Conservation (phyloP, 2,888 invertebrate genomes). For the Steinernema carpocapsae region DNA sequence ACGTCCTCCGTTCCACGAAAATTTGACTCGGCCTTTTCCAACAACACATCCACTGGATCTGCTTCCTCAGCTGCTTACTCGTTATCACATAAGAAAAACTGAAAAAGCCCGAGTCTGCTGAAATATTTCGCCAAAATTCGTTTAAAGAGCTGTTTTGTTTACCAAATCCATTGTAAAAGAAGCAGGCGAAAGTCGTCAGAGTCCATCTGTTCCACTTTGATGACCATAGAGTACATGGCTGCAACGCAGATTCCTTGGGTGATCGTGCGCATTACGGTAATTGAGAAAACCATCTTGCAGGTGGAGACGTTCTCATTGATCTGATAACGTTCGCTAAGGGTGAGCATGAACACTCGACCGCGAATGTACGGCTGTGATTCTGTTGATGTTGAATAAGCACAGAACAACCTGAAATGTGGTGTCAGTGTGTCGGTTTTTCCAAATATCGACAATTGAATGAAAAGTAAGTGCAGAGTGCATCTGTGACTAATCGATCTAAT, state of each 20-base stretch:
- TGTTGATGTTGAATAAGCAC: slow-evolving; percentile 25
- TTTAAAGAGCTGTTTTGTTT: neutral
- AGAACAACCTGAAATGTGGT: neutral
- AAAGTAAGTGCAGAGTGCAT: no score
- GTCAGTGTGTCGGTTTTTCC: neutral
- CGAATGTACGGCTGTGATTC: slow-evolving; percentile 9
- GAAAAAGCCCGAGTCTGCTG: neutral
- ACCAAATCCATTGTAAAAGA: slow-evolving; percentile 21
- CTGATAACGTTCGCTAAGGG: slow-evolving; percentile 17
- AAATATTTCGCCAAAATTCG: no score
- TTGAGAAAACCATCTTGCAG: slow-evolving; percentile 3
- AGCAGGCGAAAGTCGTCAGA: neutral
- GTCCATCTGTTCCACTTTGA: neutral
- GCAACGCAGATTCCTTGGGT: slow-evolving; percentile 6
- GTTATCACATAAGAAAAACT: neutral
- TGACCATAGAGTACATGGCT: slow-evolving; percentile 20
- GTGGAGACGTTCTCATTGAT: slow-evolving; percentile 25
- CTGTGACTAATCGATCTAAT: no score
- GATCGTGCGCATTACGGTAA: slow-evolving; percentile 18
- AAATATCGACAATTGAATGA: no score
- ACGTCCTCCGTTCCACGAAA: neutral
- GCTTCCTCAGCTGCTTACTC: neutral
- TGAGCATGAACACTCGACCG: slow-evolving; percentile 7
- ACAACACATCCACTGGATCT: neutral
- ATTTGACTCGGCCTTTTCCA: neutral